A percentile compares a stretch with the other conserved stretches of the same genome.
Evolutionary conservation across 2,113 vertebrate species (phyloP).

Genomic region (Platycercus adscitus): DNA sequence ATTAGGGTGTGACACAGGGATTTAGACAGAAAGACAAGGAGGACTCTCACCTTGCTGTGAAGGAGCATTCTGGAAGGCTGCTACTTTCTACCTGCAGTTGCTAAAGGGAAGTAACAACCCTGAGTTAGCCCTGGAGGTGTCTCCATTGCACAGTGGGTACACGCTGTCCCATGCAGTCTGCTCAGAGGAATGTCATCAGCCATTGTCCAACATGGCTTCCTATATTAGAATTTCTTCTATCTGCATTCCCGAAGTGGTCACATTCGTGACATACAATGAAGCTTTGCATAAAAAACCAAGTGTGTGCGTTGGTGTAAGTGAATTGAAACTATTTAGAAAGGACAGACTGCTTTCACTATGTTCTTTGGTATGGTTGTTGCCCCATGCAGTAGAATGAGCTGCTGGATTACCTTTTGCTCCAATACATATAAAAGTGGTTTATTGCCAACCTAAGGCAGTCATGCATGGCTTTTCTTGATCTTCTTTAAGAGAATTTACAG

Average conservation of each 20-base stretch:
- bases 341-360: not conserved
- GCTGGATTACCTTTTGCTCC: not conserved
- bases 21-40: not conserved
- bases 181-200: not conserved
- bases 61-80: not conserved
- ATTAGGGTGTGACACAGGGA: accelerated
- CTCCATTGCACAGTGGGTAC: not conserved
- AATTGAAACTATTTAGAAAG: not conserved
- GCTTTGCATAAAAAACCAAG: not conserved
- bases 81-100: not conserved
- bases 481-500: not conserved
- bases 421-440: not conserved
- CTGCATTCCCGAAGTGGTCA: not conserved
- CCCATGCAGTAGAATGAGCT: not conserved
- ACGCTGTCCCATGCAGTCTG: not conserved
- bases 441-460: not conserved
- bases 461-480: not conserved
- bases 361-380: accelerated
- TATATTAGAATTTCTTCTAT: not conserved
- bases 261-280: no score
- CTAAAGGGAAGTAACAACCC: not conserved
- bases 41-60: not conserved
- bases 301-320: accelerated
- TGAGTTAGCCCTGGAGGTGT: not conserved
- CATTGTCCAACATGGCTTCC: not conserved